Base-by-base conservation (phyloP, 2,888 invertebrate species). In the Erebia palarica region DNA sequence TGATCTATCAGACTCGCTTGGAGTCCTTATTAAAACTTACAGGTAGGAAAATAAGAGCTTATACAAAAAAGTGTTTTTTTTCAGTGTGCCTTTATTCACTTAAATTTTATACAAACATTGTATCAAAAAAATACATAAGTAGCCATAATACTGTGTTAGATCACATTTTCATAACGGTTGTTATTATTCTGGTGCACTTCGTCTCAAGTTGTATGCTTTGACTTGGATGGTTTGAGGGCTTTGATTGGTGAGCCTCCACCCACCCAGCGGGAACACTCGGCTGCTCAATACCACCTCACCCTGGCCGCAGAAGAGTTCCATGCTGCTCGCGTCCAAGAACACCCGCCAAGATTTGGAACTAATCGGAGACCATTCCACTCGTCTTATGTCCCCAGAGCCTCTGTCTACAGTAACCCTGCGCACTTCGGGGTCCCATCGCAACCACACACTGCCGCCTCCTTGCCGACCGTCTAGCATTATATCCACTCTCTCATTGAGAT, bases 271-370 rank as follows among this genome's bases (percentile, higher is more conserved):
- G 68, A 81, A 91, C 1, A 88, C 83, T 66, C 93, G 82, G n/a
- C 82, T 85, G 73, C 92, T 93, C 76, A 93, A 91, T 0, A 92
- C 92, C 1, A 89, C 91, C 70, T 92, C 93, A 0, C 93, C 93
- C 74, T 90, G 89, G 0, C 93, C 92, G 65, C 92, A 92, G 79
- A 93, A 93, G 58, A 92, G 73, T 74, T 93, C 93, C 69, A 93
- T 44, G 2, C 92, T 91, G 76, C 91, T 91, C 3, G 92, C 81
- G 69, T 93, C 93, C 7, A 93, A 75, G 77, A 91, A 92, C 1
- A 93, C 78, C 68, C 90, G 84, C 90, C 88, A 90, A 1, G 77
- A 70, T 18, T 75, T 76, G 0, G 84, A 82, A 0, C 78, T 78
- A 4, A 85, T 78, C 1, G 89, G 89, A 27, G 75, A 75, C 93